Conservation (phyloP, 2,797 vertebrate genomes). For the Smutsia temminckii region DNA sequence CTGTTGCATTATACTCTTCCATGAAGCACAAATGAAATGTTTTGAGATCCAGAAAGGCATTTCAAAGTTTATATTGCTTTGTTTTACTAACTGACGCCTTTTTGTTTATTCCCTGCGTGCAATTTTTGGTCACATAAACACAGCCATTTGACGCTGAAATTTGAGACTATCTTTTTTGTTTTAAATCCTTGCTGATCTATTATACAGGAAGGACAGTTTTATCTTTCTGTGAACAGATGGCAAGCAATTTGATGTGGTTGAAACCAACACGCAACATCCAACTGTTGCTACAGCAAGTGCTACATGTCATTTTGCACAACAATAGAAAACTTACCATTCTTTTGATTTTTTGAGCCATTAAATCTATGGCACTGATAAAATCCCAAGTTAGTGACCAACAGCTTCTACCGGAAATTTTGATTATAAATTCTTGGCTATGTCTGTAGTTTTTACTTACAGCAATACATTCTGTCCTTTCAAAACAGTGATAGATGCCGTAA, state of each 20-base stretch:
- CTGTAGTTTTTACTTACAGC: background rate
- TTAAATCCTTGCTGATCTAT: conserved; percentile 33
- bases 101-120: conserved; percentile 37
- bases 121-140: conserved; percentile 48
- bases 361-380: background rate
- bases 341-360: background rate
- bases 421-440: background rate
- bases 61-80: conserved; percentile 39
- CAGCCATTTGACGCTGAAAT: conserved; percentile 56
- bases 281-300: conserved; percentile 4
- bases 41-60: conserved; percentile 27
- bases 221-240: conserved; percentile 53
- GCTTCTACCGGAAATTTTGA: background rate
- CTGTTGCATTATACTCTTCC: background rate
- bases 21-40: conserved; percentile 52
- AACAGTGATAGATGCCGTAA: background rate
- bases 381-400: background rate
- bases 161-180: conserved; percentile 41
- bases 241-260: background rate
- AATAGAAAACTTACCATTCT: background rate
- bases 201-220: conserved; percentile 38
- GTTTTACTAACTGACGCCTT: conserved; percentile 14
- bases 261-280: conserved; percentile 51
- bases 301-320: background rate
- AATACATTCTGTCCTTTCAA: background rate